Base-by-base conservation (phyloP, 2,888 invertebrate genomes). In the Volucella bombylans region DNA sequence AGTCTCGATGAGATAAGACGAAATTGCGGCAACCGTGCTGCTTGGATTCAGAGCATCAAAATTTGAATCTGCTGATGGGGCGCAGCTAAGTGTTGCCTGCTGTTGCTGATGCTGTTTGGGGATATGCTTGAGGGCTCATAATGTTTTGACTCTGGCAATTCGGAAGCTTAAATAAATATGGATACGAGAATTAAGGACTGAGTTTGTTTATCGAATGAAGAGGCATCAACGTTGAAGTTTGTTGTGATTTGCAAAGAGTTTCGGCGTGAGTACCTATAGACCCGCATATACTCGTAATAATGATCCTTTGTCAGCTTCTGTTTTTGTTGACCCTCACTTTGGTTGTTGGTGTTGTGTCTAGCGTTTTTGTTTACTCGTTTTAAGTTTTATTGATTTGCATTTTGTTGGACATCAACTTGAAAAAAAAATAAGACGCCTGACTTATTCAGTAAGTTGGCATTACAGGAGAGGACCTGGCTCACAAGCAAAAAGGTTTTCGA, bases 111-210 rank as follows among this genome's bases (percentile, higher is more conserved):
- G 18, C 11, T 43, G 43, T 38, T 50, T 71, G n/a, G 41, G 3
- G 14, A 15, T 39, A 62, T 52, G 23, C 0, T 43, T 49, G 15
- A 45, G 18, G 41, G 43, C 69, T 69, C 45, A 52, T 15, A 77
- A 67, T 82, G 77, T 82, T 82, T 78, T 78, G 82, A 78, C 82
- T 72, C 55, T 11, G 18, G 47, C 71, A 65, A 76, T 80, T 81
- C 81, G 85, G 85, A 71, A 85, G 85, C 85, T 81, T 81, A 77
- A 81, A 69, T 52, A 85, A 85, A 85, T 81, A 85, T 31, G 50
- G 41, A 41, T 31, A 43, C 50, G n/a, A 23, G n/a, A 59, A 69
- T 41, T 15, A 18, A 39, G 45, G 18, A 23, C 9, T 1, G 39
- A 31, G 14, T 67, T 65, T 79, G 65, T 72, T 65, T 78, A 78